Base-by-base conservation (phyloP, 2,888 invertebrate species). In the Pyrocoelia pectoralis region DNA sequence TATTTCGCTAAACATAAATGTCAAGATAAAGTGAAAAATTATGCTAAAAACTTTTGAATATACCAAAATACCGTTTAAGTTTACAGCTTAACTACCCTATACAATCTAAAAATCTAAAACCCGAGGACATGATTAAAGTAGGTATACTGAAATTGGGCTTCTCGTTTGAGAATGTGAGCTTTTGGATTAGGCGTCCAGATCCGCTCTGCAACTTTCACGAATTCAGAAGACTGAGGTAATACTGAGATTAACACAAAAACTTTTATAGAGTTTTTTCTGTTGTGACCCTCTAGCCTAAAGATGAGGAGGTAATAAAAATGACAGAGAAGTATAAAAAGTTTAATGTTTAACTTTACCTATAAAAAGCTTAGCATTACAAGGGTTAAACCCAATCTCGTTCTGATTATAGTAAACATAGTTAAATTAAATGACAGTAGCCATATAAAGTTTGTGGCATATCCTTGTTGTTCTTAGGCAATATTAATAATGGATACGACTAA, bases 91-190 rank as follows among this genome's bases (percentile, higher is more conserved):
- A 58, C 63, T 63, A 57, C 48, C 51, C 58, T 64, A 59, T 59
- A 56, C 64, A 64, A 59, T 59, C 59, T 59, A 59, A 59, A 63
- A 64, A 59, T 59, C 59, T 59, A 56, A 64, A 64, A 64, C 59
- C 64, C 58, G 64, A 64, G 59, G 64, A 64, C 64, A 64, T 64
- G 58, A 64, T 64, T 64, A 64, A 64, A 64, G 64, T 64, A 57
- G 65, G 65, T 59, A 56, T 51, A 56, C 56, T 61, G 56, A 65
- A 65, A 61, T 55, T 52, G 60, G 28, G 56, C 24, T 43, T 50
- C 56, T 61, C 50, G 56, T 56, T 52, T 33, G 51, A 48, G 56
- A 65, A 65, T 56, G 56, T 56, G 56, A 65, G 60, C 60, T 60
- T 65, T 60, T 40, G 65, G 65, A 65, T 65, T 65, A 65, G 56